phyloP scores from a whole-genome alignment of 1,140 invertebrate genomes.

The Harlomillsia oculata region DNA sequence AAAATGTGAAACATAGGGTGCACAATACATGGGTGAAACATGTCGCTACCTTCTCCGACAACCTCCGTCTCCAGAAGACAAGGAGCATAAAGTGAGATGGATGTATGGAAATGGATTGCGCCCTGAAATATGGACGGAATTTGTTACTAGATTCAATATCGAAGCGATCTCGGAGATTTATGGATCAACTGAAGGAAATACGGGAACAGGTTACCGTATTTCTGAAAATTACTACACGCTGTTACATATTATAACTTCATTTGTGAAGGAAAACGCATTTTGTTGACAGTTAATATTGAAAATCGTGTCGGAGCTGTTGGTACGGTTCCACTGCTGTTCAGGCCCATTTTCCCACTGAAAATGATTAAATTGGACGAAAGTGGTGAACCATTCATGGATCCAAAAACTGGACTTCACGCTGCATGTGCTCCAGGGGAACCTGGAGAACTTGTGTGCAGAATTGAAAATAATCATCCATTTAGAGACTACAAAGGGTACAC shows the following conservation, averaged over 20 bases:
- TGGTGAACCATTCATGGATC: slow-evolving; percentile 68
- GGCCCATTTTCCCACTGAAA: slow-evolving; percentile 70
- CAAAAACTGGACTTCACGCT: slow-evolving; percentile 55
- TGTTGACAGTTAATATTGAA: slow-evolving; percentile 71
- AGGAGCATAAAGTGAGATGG: slow-evolving; percentile 68
- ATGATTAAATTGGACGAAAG: slow-evolving; percentile 78
- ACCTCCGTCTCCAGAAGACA: slow-evolving; percentile 63
- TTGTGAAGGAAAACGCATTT: too few species aligned
- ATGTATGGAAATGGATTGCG: slow-evolving; percentile 72
- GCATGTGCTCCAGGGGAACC: slow-evolving; percentile 73
- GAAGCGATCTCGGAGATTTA: slow-evolving; percentile 75
- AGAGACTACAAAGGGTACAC: slow-evolving; percentile 37
- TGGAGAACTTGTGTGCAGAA: slow-evolving; percentile 94
- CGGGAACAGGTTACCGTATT: slow-evolving; percentile 82
- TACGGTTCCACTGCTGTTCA: slow-evolving; percentile 78
- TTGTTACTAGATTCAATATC: slow-evolving; percentile 82
- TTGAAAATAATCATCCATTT: slow-evolving; percentile 68
- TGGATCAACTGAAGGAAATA: slow-evolving; percentile 94
- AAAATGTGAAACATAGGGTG: too few species aligned
- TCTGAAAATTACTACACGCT: slow-evolving; percentile 41
- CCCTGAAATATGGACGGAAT: slow-evolving; percentile 90
- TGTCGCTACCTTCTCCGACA: slow-evolving; percentile 66
- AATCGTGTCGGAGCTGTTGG: slow-evolving; percentile 73
- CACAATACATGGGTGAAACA: slow-evolving; percentile 61
- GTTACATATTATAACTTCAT: too few species aligned